Conservation (phyloP, 2,797 vertebrate genomes). For the Eupleurogrammus muticus region DNA sequence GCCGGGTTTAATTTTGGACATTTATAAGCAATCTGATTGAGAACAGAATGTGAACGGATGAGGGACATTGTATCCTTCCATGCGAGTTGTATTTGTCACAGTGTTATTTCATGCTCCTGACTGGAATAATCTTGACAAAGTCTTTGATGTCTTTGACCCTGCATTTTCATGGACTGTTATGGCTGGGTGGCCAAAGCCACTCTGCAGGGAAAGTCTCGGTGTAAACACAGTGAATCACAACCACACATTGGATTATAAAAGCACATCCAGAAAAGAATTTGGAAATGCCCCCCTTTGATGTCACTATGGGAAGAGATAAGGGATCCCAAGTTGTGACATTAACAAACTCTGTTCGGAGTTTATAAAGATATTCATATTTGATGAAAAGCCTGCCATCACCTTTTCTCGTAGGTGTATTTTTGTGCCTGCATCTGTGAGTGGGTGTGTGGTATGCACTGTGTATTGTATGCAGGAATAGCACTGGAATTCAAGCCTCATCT, state of each 20-base stretch:
- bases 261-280: constrained; percentile 32
- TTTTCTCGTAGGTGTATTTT: constrained; percentile 21
- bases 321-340: constrained; percentile 6
- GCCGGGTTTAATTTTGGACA: constrained; percentile 70
- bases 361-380: neutral
- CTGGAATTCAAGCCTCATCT: constrained; percentile 65
- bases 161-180: constrained; percentile 56
- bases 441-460: constrained; percentile 40
- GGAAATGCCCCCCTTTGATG: constrained; percentile 33
- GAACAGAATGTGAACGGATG: constrained; percentile 66
- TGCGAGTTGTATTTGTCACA: constrained; percentile 76
- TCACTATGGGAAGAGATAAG: constrained; percentile 32
- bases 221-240: constrained; percentile 71
- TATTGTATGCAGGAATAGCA: constrained; percentile 51
- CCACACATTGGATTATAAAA: constrained; percentile 43
- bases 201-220: constrained; percentile 45
- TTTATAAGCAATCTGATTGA: constrained; percentile 71
- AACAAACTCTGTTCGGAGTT: neutral
- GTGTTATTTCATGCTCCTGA: constrained; percentile 81
- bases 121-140: constrained; percentile 62
- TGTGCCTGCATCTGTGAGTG: constrained; percentile 40
- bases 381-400: neutral
- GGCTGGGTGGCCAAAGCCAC: constrained; percentile 62
- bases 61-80: constrained; percentile 69
- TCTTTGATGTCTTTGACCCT: constrained; percentile 70